A percentile compares a stretch with the other conserved stretches of the same genome.
These are phyloP conservation scores for Pseudomyrmex cubaensis DNA, from an alignment of 1,140 invertebrate species.

Conservation along the genomic window DNA sequence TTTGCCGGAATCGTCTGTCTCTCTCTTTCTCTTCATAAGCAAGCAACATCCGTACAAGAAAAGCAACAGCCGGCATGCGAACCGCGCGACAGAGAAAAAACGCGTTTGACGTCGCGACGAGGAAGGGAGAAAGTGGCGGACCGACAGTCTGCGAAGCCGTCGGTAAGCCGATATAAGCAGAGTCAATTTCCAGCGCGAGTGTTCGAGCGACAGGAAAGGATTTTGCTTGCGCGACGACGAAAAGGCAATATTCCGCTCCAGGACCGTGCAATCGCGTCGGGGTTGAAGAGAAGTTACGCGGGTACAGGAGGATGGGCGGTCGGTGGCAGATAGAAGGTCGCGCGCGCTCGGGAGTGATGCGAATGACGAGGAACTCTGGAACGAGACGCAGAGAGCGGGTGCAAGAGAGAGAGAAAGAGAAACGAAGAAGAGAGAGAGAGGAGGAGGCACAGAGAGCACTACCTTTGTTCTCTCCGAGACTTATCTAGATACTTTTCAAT, in stretches of 20 bases:
- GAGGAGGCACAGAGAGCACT: conserved; percentile 30
- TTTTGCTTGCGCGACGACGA: conserved; percentile 74
- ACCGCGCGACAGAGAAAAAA: conserved; percentile 20
- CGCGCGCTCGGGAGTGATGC: neutral
- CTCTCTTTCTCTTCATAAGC: neutral
- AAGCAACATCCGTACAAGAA: conserved; percentile 40
- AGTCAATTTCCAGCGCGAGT: conserved; percentile 74
- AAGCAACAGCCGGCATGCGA: conserved; percentile 68
- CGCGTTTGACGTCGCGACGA: conserved; percentile 3
- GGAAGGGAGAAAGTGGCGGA: conserved; percentile 58
- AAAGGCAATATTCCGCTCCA: conserved; percentile 73
- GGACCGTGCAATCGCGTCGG: conserved; percentile 35
- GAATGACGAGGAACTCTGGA: conserved; percentile 1
- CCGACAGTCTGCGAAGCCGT: conserved; percentile 69
- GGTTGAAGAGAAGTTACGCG: conserved; percentile 5
- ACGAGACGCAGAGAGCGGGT: neutral
- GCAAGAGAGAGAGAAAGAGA: neutral
- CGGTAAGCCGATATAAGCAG: conserved; percentile 75
- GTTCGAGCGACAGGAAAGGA: conserved; percentile 73
- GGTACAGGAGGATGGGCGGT: conserved; percentile 5
- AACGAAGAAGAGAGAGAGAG: conserved; percentile 5
- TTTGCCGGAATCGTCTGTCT: neutral
- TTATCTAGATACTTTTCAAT: conserved; percentile 75
- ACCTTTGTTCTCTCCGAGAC: conserved; percentile 68
- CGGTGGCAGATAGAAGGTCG: neutral